Evolutionary conservation across 2,797 vertebrate species (phyloP).

Genomic region (Emys orbicularis): DNA sequence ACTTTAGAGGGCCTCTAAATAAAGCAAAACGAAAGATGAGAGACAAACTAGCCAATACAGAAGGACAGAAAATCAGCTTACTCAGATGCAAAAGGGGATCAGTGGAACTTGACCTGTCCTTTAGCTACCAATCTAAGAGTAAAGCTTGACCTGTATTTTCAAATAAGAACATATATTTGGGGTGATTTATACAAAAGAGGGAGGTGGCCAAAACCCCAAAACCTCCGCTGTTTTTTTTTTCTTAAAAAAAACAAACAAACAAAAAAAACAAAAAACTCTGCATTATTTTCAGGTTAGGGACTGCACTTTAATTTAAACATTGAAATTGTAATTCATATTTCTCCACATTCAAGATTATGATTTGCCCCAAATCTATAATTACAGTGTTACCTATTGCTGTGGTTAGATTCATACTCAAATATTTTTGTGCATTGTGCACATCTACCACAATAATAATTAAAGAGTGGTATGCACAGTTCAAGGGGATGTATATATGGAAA

Average conservation of each 20-base stretch:
- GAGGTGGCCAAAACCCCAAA: not conserved
- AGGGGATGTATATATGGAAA: fast-evolving
- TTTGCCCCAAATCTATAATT: not conserved
- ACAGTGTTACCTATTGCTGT: not conserved
- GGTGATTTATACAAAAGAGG: not conserved
- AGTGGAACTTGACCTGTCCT: not conserved
- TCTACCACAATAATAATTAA: not conserved
- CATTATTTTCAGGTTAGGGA: not conserved
- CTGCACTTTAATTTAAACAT: not conserved
- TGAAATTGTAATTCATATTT: not conserved
- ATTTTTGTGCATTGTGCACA: not conserved
- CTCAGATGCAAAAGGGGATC: not conserved
- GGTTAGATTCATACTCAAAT: not conserved
- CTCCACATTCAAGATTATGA: not conserved
- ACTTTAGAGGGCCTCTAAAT: not conserved
- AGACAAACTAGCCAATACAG: not conserved
- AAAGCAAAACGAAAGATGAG: not conserved
- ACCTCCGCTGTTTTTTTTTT: not conserved
- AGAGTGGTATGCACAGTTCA: not conserved
- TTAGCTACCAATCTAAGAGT: not conserved
- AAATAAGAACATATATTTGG: conserved; percentile 15
- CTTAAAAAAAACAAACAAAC: no score
- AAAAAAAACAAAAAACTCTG: no score
- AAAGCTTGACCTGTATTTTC: conserved; percentile 2
- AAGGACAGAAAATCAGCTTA: not conserved